Base-by-base conservation (phyloP, 1,140 invertebrate genomes). In the Trichonephila clavata region DNA sequence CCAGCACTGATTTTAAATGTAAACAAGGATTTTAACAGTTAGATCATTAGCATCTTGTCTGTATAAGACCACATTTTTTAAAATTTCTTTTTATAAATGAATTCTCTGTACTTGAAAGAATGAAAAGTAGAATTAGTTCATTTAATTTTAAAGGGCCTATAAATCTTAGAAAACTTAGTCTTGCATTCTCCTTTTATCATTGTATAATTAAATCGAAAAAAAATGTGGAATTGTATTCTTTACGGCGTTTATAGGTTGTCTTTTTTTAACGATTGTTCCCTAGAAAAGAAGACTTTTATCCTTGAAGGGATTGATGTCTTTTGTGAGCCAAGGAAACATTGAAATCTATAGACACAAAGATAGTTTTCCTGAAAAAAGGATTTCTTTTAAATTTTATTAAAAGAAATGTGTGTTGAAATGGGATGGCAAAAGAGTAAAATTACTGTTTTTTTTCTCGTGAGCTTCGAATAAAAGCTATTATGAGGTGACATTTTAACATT, bases 141-240 rank as follows among this genome's bases (percentile, higher is more conserved):
- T 77, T 68, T 39, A 77, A 39, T 77, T 32, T 71, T 27, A 32
- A 71, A 71, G 27, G 24, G 13, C 14, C 27, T 71, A 65, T 65
- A 65, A 65, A 65, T 65, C 63, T 65, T n/a, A 65, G 21, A n/a
- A 24, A 65, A 10, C 63, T 65, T 24, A n/a, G 10, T 68, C 21
- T 68, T 68, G 65, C 65, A 68, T 68, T 68, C 24, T 68, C 7
- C 65, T 68, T 68, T 68, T 68, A 68, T 68, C 65, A 50, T 68
- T 27, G 65, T 24, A 68, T 68, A 68, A 68, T 68, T 68, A n/a
- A 24, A 68, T 68, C n/a, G 13, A 68, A n/a, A 20, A 21, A 16
- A 61, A 18, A 18, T 61, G 60, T 16, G 1, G 20, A 61, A 5
- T 50, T 50, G 10, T 50, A 50, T 50, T 50, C 50, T 50, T 50